Base-by-base conservation (phyloP, 2,797 vertebrate species). In the Sebastolobus altivelis region DNA sequence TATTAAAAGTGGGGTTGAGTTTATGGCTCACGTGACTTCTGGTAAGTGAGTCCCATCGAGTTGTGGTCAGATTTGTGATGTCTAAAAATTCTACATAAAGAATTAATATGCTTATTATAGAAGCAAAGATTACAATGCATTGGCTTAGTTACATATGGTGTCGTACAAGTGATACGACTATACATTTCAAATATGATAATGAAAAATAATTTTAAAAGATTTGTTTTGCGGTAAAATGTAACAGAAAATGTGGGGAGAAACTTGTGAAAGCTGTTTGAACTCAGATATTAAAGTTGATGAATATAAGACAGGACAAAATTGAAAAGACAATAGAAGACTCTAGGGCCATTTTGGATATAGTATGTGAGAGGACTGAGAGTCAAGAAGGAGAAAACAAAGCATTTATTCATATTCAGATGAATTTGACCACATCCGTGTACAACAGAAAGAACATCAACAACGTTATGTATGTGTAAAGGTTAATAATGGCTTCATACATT, bases 1-100 rank as follows among this genome's bases (percentile, higher is more conserved):
- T 29, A 8, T 63, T 77, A 65, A 18, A 58, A 52, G 65, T 20
- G 4, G 46, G 62, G 20, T 35, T n/a, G 29, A 20, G 25, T 75
- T 29, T 84, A 33, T 80, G 38, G 65, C 49, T 86, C 29, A 58
- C 6, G 31, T 71, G 70, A 75, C 66, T 72, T 81, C 43, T 77
- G 72, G 55, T 74, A 67, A 77, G 33, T 46, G 9, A 70, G 27
- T 65, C 25, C 31, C n/a, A 11, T 12, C 73, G 65, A 72, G 5
- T 55, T 82, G 60, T 60, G 68, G 43, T 68, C 14, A 52, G 20
- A 33, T 62, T 60, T 73, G 27, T 22, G 37, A 38, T 18, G 16
- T 59, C 66, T 22, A 46, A 46, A 46, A 46, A 18, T 46, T 35
- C 31, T 43, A 16, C 27, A 68, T 60, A 33, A 33, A 55, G 35